A percentile compares a stretch with the other conserved stretches of the same genome.
These are phyloP conservation scores for Calliscelio sp. DNA, from an alignment of 2,888 invertebrate species.

Conservation along the genomic window DNA sequence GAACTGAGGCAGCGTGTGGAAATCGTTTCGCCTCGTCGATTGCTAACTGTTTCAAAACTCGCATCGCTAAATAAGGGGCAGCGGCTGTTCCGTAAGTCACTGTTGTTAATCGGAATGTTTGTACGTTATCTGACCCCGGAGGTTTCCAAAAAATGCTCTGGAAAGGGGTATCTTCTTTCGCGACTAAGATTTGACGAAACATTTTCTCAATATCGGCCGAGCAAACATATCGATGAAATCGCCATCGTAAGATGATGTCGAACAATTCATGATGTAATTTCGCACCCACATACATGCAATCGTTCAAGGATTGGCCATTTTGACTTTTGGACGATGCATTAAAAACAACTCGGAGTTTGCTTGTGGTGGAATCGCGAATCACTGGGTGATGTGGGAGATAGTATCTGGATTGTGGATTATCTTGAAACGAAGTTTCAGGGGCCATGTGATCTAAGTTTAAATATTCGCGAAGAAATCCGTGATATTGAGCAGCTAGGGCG, in stretches of 20 bases:
- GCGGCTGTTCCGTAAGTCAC: neutral
- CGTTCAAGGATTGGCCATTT: conserved; percentile 12
- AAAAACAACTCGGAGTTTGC: neutral
- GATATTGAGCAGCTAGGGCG: neutral
- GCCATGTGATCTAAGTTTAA: neutral
- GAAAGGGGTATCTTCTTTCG: neutral
- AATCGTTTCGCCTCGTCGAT: neutral
- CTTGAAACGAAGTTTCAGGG: neutral
- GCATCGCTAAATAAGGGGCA: neutral
- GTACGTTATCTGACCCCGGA: neutral
- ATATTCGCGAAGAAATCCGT: neutral
- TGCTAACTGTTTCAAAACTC: neutral
- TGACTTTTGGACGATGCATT: neutral
- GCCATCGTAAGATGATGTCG: conserved; percentile 2
- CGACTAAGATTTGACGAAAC: conserved; percentile 17
- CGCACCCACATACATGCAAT: conserved; percentile 9
- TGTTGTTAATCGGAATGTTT: neutral
- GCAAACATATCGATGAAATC: conserved; percentile 15
- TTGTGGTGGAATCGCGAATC: neutral
- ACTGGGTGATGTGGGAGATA: neutral
- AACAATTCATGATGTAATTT: conserved; percentile 16
- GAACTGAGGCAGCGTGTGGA: neutral
- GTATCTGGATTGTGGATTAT: neutral
- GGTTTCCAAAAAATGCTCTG: neutral
- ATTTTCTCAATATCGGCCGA: conserved; percentile 37